These are phyloP conservation scores for Trichacis sp. DNA, from an alignment of 2,888 invertebrate species.

Conservation along the genomic window DNA sequence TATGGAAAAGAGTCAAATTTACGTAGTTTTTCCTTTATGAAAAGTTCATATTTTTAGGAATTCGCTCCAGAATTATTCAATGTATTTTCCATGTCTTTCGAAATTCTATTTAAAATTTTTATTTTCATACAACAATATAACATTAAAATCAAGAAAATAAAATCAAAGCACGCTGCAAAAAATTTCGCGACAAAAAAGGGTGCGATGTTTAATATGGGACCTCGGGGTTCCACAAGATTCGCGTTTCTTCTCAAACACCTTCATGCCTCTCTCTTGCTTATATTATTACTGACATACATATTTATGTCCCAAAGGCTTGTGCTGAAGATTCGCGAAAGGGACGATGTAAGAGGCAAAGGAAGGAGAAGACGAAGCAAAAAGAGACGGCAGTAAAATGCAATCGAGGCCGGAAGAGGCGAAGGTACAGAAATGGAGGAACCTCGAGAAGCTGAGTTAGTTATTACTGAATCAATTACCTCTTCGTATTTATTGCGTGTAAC, in stretches of 20 bases:
- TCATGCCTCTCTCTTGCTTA: slow-evolving; percentile 37
- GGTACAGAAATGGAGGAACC: slow-evolving; percentile 29
- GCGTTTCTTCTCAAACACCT: slow-evolving; percentile 52
- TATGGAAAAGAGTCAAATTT: too few relatives aligned
- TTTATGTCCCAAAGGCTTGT: slow-evolving; percentile 52
- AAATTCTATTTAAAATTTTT: too few relatives aligned
- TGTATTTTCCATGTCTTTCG: too few relatives aligned
- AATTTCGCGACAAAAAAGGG: too few relatives aligned
- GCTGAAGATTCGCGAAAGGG: slow-evolving; percentile 18
- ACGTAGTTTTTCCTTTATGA: too few relatives aligned
- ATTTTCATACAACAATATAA: too few relatives aligned
- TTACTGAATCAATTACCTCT: slow-evolving; percentile 67
- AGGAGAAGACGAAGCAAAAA: slow-evolving; percentile 17
- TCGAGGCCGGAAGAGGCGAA: slow-evolving; percentile 26
- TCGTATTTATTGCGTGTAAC: slow-evolving; percentile 60
- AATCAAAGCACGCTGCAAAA: too few relatives aligned
- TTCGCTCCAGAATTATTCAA: too few relatives aligned
- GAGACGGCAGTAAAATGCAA: slow-evolving; percentile 39
- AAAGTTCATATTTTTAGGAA: too few relatives aligned
- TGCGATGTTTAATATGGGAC: slow-evolving; percentile 36
- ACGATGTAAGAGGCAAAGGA: slow-evolving; percentile 30
- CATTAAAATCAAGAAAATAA: too few relatives aligned
- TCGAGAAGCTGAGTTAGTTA: slow-evolving; percentile 62
- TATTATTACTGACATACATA: slow-evolving; percentile 60
- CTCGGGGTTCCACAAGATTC: slow-evolving; percentile 49